Base-by-base conservation (phyloP, 2,888 invertebrate species). In the Orthosia cruda region DNA sequence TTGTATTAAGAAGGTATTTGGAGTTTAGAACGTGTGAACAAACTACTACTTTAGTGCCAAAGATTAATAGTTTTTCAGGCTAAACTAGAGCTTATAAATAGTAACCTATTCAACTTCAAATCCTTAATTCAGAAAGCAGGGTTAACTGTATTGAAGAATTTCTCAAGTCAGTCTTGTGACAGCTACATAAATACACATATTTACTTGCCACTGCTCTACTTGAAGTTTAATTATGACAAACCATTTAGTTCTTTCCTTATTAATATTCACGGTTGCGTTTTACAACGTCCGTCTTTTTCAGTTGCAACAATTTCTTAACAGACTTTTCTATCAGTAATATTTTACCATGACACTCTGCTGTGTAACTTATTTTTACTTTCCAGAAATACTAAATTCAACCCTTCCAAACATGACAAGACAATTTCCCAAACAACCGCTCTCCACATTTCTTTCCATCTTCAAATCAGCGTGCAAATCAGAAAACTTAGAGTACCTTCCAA, bases 401-500 rank as follows among this genome's bases (percentile, higher is more conserved):
- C 80, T 62, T 81, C n/a, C 62, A 5, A 64, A 40, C 32, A 54
- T 16, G 32, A 52, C 62, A 68, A 20, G 57, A 18, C 26, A 76
- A 66, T 55, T 71, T 77, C 18, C 63, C 55, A 49, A 85, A 64
- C 65, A 67, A 52, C 49, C 32, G 0, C 13, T 54, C 68, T 71
- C 68, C 45, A 69, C 40, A 74, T 74, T 74, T 69, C 57, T 63
- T 67, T 49, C 64, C 61, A 75, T 84, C 61, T 57, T 32, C 65
- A 76, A 80, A 80, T 85, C 80, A 74, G 58, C 72, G 78, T n/a
- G 73, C 71, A 80, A 80, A 86, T 74, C 73, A 81, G 55, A 79
- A 86, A 88, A 86, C 87, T 86, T 84, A 71, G 77, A 86, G 77
- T 76, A 80, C 79, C 77, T 88, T 64, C 23, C 77, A 59, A 81